Evolutionary conservation across 2,113 vertebrate species (phyloP), one percentile per base, ranked within the genome.

Genomic region (Capreolus pygargus): DNA sequence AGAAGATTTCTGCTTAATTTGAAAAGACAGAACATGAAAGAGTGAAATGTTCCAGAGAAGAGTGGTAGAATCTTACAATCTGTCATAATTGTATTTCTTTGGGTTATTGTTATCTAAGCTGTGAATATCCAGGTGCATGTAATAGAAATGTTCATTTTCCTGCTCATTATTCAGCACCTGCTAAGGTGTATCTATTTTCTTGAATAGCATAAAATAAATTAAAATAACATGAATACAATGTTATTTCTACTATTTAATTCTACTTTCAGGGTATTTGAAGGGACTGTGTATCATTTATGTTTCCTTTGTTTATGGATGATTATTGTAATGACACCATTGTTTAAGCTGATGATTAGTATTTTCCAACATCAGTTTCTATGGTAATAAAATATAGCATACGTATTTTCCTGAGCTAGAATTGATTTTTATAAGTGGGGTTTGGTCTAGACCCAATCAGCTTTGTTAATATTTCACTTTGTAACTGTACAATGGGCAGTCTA

Each of bases 401-500:
- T 86, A 67, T 98, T 97, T 97, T 96, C 88, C 94, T 6, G 0
- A 79, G 93, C 45, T 90, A 95, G 76, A 98, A 98, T 64, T 98
- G 97, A 98, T 98, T 98, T 98, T 98, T 98, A 95, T 94, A 98
- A 98, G 97, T 93, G 43, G 33, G 39, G n/a, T 50, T 94, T 96
- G 17, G 85, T 94, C 93, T 96, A 95, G 79, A 97, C 92, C 67
- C 96, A 91, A 97, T 98, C 86, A 95, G 96, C 92, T 97, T 91
- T 95, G 52, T 61, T 60, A 89, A 85, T 94, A 95, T 87, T 91
- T 95, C 84, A 93, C 78, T 96, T 97, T 89, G 27, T 96, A 96
- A 84, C 89, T 98, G 50, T n/a, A 98, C 64, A 90, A 3, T 52
- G 74, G 67, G 88, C 61, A 82, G 28, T 90, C 76, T 98, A 67